Conservation (phyloP, 2,113 vertebrate species). For the Zeus faber region DNA sequence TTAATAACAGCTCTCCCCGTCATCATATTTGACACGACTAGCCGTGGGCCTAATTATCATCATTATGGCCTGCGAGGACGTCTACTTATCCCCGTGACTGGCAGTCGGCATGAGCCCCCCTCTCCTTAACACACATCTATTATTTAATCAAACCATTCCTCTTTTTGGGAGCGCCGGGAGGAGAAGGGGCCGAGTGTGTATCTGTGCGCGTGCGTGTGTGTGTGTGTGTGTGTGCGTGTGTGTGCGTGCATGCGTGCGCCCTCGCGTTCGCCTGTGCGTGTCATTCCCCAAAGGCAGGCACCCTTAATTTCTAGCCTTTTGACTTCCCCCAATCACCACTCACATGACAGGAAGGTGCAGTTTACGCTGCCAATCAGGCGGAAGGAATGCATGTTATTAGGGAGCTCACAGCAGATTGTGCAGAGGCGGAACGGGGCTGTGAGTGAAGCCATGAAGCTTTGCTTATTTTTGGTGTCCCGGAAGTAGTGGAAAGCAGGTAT, state of each 20-base stretch:
- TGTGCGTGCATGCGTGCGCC: slow-evolving; percentile 17
- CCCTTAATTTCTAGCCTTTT: slow-evolving; percentile 75
- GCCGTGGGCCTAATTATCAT: slow-evolving; percentile 92
- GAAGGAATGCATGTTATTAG: slow-evolving; percentile 73
- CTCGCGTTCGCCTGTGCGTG: background rate
- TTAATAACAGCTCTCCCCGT: slow-evolving; percentile 93
- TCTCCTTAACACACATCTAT: slow-evolving; percentile 94
- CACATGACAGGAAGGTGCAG: slow-evolving; percentile 70
- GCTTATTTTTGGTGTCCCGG: background rate
- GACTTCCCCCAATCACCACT: slow-evolving; percentile 67
- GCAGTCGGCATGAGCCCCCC: slow-evolving; percentile 83
- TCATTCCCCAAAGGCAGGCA: slow-evolving; percentile 79
- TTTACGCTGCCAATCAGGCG: slow-evolving; percentile 73
- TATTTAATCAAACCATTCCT: slow-evolving; percentile 98
- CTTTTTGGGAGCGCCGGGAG: slow-evolving; percentile 81
- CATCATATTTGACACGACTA: slow-evolving; percentile 91
- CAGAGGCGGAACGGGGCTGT: slow-evolving; percentile 42
- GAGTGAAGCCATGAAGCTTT: background rate
- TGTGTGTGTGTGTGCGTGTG: slow-evolving; percentile 39
- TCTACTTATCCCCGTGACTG: slow-evolving; percentile 95
- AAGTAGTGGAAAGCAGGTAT: slow-evolving; percentile 20
- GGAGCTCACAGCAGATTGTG: slow-evolving; percentile 40
- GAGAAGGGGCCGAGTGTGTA: slow-evolving; percentile 65
- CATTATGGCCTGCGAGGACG: slow-evolving; percentile 92
- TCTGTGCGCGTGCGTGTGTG: slow-evolving; percentile 20